A percentile compares a stretch with the other conserved stretches of the same genome.
Conservation (phyloP, 1,140 invertebrate species). For the Belonocnema kinseyi region DNA sequence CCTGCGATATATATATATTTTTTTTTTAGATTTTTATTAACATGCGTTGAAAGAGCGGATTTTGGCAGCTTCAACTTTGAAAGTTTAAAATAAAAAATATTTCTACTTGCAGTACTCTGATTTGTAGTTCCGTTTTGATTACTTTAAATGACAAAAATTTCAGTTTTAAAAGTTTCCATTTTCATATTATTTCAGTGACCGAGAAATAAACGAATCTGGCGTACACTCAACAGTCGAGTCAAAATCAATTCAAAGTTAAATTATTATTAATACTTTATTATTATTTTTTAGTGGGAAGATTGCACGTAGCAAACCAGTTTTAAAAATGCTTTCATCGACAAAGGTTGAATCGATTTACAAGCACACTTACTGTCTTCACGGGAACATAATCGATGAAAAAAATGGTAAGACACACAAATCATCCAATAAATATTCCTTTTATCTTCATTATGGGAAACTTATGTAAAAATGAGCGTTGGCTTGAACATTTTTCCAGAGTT, state of each 20-base stretch:
- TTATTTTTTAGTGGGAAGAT: constrained; percentile 54
- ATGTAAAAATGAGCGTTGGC: neutral
- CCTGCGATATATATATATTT: too few relatives aligned
- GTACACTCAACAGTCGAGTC: neutral
- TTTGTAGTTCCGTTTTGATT: too few relatives aligned
- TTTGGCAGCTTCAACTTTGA: too few relatives aligned
- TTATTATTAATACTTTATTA: neutral
- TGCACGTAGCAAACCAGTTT: constrained; percentile 63
- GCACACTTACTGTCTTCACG: constrained; percentile 61
- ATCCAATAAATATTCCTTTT: neutral
- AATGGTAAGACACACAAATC: constrained; percentile 50
- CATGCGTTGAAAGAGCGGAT: too few relatives aligned
- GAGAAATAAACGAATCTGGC: too few relatives aligned
- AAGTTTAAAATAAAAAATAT: too few relatives aligned
- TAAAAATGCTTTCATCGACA: constrained; percentile 50
- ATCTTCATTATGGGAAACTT: too few relatives aligned
- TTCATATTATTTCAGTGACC: too few relatives aligned
- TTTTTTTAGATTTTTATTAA: too few relatives aligned
- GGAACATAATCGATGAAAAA: constrained; percentile 60
- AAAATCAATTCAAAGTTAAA: constrained; percentile 5
- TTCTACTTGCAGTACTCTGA: too few relatives aligned
- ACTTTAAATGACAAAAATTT: too few relatives aligned
- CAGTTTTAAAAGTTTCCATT: too few relatives aligned
- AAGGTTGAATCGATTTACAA: constrained; percentile 59
- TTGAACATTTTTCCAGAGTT: constrained; percentile 54